phyloP scores from a whole-genome alignment of 1,140 invertebrate genomes.

The Macrotrachela quadricornifera region DNA sequence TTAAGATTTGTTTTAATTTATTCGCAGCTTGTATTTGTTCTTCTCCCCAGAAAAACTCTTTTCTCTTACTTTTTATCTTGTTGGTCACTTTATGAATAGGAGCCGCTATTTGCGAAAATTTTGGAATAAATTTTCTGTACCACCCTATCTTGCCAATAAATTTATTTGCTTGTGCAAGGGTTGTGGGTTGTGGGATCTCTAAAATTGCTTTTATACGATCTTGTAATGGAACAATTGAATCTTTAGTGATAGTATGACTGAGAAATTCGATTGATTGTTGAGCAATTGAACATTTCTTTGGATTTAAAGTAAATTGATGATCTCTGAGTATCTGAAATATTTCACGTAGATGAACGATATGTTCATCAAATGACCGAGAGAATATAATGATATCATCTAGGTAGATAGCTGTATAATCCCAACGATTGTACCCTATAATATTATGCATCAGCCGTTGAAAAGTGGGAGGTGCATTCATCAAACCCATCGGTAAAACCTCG shows the following conservation, averaged over 20 bases:
- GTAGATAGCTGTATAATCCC: not conserved
- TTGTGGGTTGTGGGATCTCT: conserved; percentile 8
- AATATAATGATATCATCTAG: not conserved
- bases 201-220: conserved; percentile 5
- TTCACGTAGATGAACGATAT: too few species aligned
- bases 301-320: conserved; percentile 9
- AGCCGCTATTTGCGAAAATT: conserved; percentile 8
- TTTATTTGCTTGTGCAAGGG: not conserved
- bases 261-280: conserved; percentile 7
- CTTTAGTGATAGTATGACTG: conserved; percentile 10
- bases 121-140: conserved; percentile 11
- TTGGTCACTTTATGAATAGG: not conserved
- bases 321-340: not conserved
- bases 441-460: conserved; percentile 1
- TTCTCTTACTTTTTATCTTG: not conserved
- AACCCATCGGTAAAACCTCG: not conserved
- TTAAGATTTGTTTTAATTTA: too few species aligned
- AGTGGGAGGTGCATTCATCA: not conserved
- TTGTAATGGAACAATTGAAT: conserved; percentile 7
- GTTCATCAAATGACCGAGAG: too few species aligned
- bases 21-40: too few species aligned
- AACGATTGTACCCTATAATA: too few species aligned
- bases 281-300: conserved; percentile 10
- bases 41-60: too few species aligned
- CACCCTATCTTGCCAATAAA: conserved; percentile 11